Evolutionary conservation across 2,888 invertebrate genomes (phyloP).

Genomic region (Agriopis aurantiaria): DNA sequence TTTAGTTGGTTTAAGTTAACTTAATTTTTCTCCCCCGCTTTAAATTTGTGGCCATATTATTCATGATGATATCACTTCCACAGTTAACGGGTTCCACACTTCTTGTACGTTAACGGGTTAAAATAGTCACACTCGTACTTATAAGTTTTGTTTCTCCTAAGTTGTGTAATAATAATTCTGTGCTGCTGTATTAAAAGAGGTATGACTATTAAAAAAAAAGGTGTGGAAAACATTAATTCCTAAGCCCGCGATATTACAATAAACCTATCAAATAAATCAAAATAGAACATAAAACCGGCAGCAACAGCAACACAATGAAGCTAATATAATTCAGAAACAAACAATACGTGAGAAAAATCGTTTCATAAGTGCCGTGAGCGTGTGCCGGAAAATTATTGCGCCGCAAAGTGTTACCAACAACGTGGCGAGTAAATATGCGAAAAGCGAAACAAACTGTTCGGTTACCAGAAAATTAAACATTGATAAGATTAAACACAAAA

Average conservation of each 20-base stretch:
- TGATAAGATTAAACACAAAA: background rate
- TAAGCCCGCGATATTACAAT: slow-evolving; percentile 9
- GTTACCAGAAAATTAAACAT: background rate
- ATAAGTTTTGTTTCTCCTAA: too few species aligned
- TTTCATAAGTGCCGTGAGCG: slow-evolving; percentile 40
- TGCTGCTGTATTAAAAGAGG: too few species aligned
- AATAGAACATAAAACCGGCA: slow-evolving; percentile 20
- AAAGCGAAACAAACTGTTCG: slow-evolving; percentile 17
- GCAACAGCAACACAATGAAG: slow-evolving; percentile 27
- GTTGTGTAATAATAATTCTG: too few species aligned
- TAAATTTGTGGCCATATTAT: too few species aligned
- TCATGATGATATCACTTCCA: too few species aligned
- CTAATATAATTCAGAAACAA: slow-evolving; percentile 34
- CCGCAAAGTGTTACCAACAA: slow-evolving; percentile 27
- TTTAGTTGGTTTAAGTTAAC: too few species aligned
- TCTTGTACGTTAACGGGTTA: too few species aligned
- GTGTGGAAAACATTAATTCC: background rate
- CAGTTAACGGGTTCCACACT: too few species aligned
- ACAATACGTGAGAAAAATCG: slow-evolving; percentile 46
- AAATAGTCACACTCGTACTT: too few species aligned
- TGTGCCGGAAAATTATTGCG: slow-evolving; percentile 40
- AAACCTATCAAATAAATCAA: slow-evolving; percentile 13
- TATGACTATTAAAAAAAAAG: background rate
- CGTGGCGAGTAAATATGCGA: slow-evolving; percentile 22
- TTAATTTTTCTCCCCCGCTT: too few species aligned